Conservation (phyloP, 2,797 vertebrate species). For the Podarcis lilfordi region DNA sequence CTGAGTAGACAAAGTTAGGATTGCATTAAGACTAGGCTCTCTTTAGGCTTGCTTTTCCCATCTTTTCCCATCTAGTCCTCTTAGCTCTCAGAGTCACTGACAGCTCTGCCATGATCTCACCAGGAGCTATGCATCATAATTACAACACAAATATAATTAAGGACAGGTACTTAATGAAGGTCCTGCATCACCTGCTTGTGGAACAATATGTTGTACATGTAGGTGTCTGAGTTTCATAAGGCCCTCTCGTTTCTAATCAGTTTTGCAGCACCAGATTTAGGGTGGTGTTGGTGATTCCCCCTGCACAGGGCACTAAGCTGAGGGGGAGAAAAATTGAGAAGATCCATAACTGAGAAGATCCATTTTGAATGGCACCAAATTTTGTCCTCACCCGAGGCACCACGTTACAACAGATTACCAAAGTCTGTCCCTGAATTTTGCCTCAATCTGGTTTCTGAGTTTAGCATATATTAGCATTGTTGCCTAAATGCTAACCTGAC, state of each 20-base stretch:
- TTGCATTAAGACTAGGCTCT: background rate
- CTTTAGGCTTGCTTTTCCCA: background rate
- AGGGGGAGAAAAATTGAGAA: too few relatives aligned
- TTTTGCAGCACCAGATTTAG: too few relatives aligned
- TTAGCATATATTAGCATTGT: constrained; percentile 46
- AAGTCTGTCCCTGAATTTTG: background rate
- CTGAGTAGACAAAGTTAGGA: too few relatives aligned
- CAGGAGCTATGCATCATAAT: background rate
- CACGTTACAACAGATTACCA: too few relatives aligned
- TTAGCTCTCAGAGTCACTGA: background rate
- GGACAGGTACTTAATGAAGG: constrained; percentile 31
- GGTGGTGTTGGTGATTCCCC: too few relatives aligned
- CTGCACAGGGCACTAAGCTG: too few relatives aligned
- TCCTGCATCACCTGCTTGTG: constrained; percentile 31
- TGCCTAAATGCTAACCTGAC: background rate
- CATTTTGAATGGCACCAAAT: too few relatives aligned
- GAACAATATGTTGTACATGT: constrained; percentile 27
- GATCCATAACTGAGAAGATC: too few relatives aligned
- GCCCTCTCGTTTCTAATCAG: constrained; percentile 36
- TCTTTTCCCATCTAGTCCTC: background rate
- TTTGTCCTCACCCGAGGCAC: too few relatives aligned
- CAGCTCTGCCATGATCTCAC: background rate
- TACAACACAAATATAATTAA: background rate
- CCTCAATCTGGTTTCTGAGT: constrained; percentile 32
- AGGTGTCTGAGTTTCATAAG: constrained; percentile 21